Percentiles rank a stretch among this genome's conserved stretches.
Conservation (phyloP, 2,113 vertebrate genomes). For the human (Homo sapiens) region GRCh38 chr13:37718501-37719000, state of each 20-base stretch:
- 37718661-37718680: not conserved
- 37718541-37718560: not conserved
- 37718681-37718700: not conserved
- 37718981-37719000: not conserved
- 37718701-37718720: not conserved
- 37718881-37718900: not conserved
- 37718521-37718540: not conserved
- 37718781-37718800: not conserved
- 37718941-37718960: not conserved
- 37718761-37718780: not conserved
- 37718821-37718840: not conserved
- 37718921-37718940: not conserved
- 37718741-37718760: not conserved
- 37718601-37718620: not conserved
- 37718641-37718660: not conserved
- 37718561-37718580: not conserved
- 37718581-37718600: not conserved
- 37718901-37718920: not conserved
- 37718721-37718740: not conserved
- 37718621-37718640: not conserved
- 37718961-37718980: not conserved
- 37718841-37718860: not conserved
- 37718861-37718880: not conserved
- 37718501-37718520: not conserved
- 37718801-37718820: not conserved